Evolutionary conservation across 2,113 vertebrate species (phyloP), one percentile per base, ranked within the genome.

Genomic region (Burhinus oedicnemus): DNA sequence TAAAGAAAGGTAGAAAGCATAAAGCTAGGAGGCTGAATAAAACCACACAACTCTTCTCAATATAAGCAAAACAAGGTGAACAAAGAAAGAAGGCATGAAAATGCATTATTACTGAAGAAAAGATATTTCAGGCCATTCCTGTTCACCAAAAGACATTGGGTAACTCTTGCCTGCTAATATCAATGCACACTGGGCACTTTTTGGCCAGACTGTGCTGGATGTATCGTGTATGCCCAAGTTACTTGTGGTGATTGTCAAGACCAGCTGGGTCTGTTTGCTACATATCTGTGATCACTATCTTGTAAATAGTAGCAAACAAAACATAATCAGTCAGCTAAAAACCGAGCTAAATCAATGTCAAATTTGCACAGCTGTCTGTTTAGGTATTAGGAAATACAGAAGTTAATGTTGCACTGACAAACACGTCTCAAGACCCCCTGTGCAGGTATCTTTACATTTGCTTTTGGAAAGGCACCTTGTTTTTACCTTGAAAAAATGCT

Each of bases 381-480:
- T 89, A 93, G 87, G 7, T 49, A 66, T 75, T 85, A 82, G 78
- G 78, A 93, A 93, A 95, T 30, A 57, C 26, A 70, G 36, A 92
- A 78, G 77, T 52, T 84, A 40, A 30, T 66, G 65, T 52, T 23
- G 12, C 30, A 78, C 60, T 70, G 42, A 80, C 17, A 81, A 91
- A 72, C 3, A 2, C 11, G 8, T 65, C 64, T 81, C 44, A 65
- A 91, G 81, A 81, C 4, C 4, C 22, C 13, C 32, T n/a, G 11
- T 47, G 26, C 32, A 81, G 12, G 15, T n/a, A 65, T 17, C 15
- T 80, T 87, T 65, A n/a, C 36, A 55, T 61, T 60, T 84, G 58
- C 20, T 82, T 88, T 75, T 6, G 5, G n/a, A 25, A 30, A 81
- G 20, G 29, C 23, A 61, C 16, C 19, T 68, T 29, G 13, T 2